A percentile compares a stretch with the other conserved stretches of the same genome.
Conservation (phyloP, 2,797 vertebrate genomes). For the Euphonia xanthogaster region DNA sequence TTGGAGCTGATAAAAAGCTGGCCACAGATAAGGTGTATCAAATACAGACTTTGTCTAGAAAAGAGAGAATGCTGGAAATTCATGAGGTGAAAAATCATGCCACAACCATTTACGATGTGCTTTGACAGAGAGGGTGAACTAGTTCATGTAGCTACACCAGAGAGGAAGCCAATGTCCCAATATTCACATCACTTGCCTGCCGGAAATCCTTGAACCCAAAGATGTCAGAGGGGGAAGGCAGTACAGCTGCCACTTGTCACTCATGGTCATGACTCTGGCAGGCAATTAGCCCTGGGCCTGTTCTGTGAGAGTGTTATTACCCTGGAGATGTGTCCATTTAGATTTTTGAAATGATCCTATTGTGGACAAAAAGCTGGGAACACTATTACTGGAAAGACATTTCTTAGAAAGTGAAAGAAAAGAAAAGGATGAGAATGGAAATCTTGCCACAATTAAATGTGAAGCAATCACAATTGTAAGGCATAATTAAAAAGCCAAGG, state of each 20-base stretch:
- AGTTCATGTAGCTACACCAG: background rate
- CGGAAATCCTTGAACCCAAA: background rate
- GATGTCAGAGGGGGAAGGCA: accelerated
- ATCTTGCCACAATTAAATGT: background rate
- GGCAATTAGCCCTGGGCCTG: background rate
- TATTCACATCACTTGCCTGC: background rate
- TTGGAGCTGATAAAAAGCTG: background rate
- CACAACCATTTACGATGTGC: accelerated
- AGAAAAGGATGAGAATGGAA: background rate
- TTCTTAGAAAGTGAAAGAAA: slow-evolving; percentile 24
- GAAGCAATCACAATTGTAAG: background rate
- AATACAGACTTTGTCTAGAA: background rate
- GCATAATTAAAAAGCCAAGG: background rate
- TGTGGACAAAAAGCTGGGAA: background rate
- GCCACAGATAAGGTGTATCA: background rate
- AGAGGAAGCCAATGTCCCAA: background rate
- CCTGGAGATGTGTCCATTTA: background rate
- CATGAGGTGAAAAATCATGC: background rate
- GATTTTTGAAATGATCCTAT: background rate
- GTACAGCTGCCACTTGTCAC: background rate
- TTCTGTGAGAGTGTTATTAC: background rate
- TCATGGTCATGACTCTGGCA: background rate
- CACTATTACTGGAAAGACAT: background rate
- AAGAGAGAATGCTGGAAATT: background rate
- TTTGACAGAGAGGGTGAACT: background rate